These are phyloP conservation scores for Nomada fabriciana DNA, from an alignment of 2,888 invertebrate genomes.

Conservation along the genomic window DNA sequence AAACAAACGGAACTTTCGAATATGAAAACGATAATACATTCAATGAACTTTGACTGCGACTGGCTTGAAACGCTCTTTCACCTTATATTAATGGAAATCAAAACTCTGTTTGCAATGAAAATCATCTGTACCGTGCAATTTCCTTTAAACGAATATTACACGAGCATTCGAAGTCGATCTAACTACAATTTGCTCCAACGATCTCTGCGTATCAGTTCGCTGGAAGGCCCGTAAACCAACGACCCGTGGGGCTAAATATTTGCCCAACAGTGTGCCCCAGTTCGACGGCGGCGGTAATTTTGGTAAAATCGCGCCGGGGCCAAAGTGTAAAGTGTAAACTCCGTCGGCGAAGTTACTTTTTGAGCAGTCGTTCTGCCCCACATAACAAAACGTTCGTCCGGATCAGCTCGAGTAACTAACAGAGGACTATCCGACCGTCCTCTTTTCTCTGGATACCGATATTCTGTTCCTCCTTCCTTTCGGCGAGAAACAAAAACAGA, in stretches of 20 bases:
- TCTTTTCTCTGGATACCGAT: slow-evolving; percentile 53
- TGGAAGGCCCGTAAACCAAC: too few relatives aligned
- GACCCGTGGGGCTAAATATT: slow-evolving; percentile 25
- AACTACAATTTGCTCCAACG: too few relatives aligned
- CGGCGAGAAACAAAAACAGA: background rate
- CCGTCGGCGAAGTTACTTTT: slow-evolving; percentile 63
- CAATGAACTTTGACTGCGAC: background rate
- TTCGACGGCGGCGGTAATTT: slow-evolving; percentile 44
- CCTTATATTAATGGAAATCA: background rate
- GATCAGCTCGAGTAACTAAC: slow-evolving; percentile 67
- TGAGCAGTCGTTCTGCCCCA: slow-evolving; percentile 66
- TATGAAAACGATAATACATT: background rate
- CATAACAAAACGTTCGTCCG: slow-evolving; percentile 73
- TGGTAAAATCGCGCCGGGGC: slow-evolving; percentile 38
- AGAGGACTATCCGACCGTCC: slow-evolving; percentile 63
- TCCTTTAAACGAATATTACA: too few relatives aligned
- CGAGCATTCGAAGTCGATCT: too few relatives aligned
- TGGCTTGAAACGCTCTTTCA: background rate
- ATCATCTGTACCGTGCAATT: background rate
- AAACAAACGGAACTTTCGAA: background rate
- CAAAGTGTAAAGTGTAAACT: slow-evolving; percentile 62
- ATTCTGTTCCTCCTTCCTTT: slow-evolving; percentile 24
- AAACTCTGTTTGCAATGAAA: background rate
- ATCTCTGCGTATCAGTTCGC: too few relatives aligned
- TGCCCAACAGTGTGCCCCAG: slow-evolving; percentile 11